Base-by-base conservation (phyloP, 2,888 invertebrate species). In the Microdon myrmicae region DNA sequence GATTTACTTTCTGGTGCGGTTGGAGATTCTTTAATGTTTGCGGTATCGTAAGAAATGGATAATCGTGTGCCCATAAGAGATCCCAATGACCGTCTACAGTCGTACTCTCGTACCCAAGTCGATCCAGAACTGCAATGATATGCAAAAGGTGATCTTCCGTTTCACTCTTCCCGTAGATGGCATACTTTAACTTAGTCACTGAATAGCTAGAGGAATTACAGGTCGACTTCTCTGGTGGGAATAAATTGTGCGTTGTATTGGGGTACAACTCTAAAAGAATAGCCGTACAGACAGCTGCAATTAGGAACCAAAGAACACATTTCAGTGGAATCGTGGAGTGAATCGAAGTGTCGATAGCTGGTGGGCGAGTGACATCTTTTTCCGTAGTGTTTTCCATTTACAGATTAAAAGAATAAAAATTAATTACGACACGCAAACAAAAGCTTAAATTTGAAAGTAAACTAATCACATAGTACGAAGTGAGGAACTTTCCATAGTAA, bases 51-150 rank as follows among this genome's bases (percentile, higher is more conserved):
- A 71, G 59, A 72, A 95, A 96, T 0, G 96, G 96, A 76, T 93
- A 96, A 71, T 94, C 93, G 76, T 96, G 94, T 0, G 95, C 88
- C 97, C 98, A 98, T 6, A 97, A 79, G 0, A 97, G 82, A 74
- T 90, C 87, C 95, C 96, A 97, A 1, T 88, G 82, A 0, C 83
- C 80, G 5, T 81, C 72, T 20, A 84, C 81, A 0, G 79, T 77
- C 1, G 82, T 83, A 67, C 86, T 83, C 48, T 84, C 79, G 71
- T 88, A 95, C 0, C 94, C 95, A 8, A 92, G 76, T 66, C 89
- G 82, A 5, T 89, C 82, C 60, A 98, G 82, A 1, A 94, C 88
- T 20, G 85, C 82, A 72, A 89, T 86, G 0, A 98, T 91, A 78
- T 97, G 95, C 29, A 84, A 83, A 49, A 75, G 76, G 20, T 82